phyloP scores from a whole-genome alignment of 2,888 invertebrate genomes.

The Dendrolimus houi region DNA sequence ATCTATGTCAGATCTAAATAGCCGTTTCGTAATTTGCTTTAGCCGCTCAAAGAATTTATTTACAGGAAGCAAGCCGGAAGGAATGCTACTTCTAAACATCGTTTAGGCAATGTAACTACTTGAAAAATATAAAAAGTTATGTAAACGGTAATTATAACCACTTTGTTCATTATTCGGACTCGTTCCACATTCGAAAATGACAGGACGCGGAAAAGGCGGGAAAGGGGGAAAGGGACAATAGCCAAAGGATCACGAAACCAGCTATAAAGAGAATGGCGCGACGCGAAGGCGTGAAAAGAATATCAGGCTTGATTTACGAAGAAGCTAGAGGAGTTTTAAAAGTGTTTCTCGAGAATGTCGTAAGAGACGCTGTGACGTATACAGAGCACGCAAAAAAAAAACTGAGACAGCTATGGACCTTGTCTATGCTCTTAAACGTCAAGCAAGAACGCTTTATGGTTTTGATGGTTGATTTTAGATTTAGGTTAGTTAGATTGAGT shows the following conservation, averaged over 20 bases:
- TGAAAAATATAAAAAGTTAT: too few relatives aligned
- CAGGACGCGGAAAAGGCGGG: constrained; percentile 87
- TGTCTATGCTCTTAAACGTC: constrained; percentile 89
- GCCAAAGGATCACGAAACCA: constrained; percentile 88
- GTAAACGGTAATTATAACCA: too few relatives aligned
- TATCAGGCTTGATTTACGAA: constrained; percentile 87
- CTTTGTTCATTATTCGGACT: too few relatives aligned
- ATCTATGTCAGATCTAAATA: too few relatives aligned
- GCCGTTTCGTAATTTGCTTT: too few relatives aligned
- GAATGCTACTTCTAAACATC: too few relatives aligned
- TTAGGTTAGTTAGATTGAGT: too few relatives aligned
- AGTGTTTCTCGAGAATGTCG: constrained; percentile 89
- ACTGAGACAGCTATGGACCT: constrained; percentile 94
- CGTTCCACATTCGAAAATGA: constrained; percentile 68
- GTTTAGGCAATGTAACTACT: too few relatives aligned
- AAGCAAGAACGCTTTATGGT: constrained; percentile 88
- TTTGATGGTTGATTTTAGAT: constrained; percentile 78
- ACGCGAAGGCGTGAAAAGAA: constrained; percentile 81
- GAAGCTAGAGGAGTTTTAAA: constrained; percentile 87
- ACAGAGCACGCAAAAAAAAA: constrained; percentile 91
- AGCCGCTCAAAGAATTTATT: too few relatives aligned
- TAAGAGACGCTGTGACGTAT: constrained; percentile 90
- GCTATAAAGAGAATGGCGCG: constrained; percentile 86
- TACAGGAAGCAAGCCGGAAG: too few relatives aligned
- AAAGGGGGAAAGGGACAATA: constrained; percentile 89